Conservation (phyloP, 2,797 vertebrate species). For the Mormyrus hasselquistii region DNA sequence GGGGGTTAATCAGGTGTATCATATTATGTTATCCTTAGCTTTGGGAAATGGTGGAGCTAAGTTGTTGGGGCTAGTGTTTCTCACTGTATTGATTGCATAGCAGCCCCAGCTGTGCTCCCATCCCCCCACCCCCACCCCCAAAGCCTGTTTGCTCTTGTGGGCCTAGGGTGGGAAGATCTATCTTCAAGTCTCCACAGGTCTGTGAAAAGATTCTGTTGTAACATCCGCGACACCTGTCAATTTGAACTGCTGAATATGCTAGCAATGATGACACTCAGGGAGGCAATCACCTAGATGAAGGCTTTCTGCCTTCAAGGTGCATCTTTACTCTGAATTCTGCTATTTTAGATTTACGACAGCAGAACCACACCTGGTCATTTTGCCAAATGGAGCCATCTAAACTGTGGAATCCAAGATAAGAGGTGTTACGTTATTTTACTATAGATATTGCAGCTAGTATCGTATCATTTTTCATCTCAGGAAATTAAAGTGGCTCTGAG, state of each 20-base stretch:
- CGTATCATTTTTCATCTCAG: not conserved
- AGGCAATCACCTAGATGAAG: not conserved
- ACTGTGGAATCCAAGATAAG: not conserved
- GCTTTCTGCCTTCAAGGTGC: not conserved
- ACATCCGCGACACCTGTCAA: constrained; percentile 22
- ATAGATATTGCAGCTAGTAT: not conserved
- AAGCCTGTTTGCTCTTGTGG: constrained; percentile 1
- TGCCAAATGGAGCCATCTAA: not conserved
- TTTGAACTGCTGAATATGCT: constrained; percentile 28
- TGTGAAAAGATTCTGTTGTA: constrained; percentile 30
- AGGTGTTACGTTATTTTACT: not conserved
- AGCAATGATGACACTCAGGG: not conserved
- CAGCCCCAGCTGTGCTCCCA: not conserved
- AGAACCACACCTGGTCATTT: not conserved
- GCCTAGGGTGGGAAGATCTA: constrained; percentile 26
- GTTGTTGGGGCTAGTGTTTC: not conserved
- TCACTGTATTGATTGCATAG: not conserved
- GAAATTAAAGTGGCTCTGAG: not conserved
- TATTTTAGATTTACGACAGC: not conserved
- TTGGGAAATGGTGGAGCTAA: not conserved
- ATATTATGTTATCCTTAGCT: not conserved
- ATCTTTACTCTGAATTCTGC: not conserved
- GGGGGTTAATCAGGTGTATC: not conserved
- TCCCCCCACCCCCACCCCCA: not conserved
- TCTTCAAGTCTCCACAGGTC: constrained; percentile 38